Evolutionary conservation across 2,113 vertebrate genomes (phyloP), one percentile per base, ranked within the genome.

Genomic region (Rhadina sibilatrix): DNA sequence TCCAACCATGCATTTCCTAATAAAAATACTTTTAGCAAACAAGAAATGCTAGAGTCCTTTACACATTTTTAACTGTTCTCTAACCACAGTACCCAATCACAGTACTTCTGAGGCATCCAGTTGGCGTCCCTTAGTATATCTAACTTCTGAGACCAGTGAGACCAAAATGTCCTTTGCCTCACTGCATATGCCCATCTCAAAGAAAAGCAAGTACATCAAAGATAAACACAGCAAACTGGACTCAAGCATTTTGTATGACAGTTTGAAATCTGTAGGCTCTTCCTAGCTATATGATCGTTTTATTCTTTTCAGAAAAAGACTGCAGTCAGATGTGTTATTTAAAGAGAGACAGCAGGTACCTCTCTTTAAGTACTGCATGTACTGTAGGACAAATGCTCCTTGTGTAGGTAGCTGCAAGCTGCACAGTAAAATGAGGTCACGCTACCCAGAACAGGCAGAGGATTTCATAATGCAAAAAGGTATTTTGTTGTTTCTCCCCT

Each of bases 151-250:
- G 30, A 44, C 15, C 24, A 42, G 3, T 18, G 35, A 27, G 17
- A 86, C 7, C 20, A 3, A 46, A 79, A 46, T 10, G 14, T 12
- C 44, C n/a, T 78, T 68, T 64, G 57, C 53, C 12, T 17, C 40
- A 31, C 0, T 65, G 42, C 1, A 0, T 38, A 22, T 5, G 7
- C 40, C 46, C 81, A 57, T 23, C 52, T 49, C 33, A 59, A 6
- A 10, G 20, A 47, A 30, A 18, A 72, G 30, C 56, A 86, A 16
- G 44, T 35, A 61, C 46, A 72, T 14, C 3, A 71, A 68, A 15
- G 21, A 78, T 14, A 89, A 77, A 61, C 4, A 49, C 4, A 8
- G 46, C 46, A 89, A 87, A 83, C 53, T 6, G 6, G 21, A 68
- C 24, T 40, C 22, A 53, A 52, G 19, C 6, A 57, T 49, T 94